phyloP scores from a whole-genome alignment of 2,113 vertebrate species.

The Percina caprodes region DNA sequence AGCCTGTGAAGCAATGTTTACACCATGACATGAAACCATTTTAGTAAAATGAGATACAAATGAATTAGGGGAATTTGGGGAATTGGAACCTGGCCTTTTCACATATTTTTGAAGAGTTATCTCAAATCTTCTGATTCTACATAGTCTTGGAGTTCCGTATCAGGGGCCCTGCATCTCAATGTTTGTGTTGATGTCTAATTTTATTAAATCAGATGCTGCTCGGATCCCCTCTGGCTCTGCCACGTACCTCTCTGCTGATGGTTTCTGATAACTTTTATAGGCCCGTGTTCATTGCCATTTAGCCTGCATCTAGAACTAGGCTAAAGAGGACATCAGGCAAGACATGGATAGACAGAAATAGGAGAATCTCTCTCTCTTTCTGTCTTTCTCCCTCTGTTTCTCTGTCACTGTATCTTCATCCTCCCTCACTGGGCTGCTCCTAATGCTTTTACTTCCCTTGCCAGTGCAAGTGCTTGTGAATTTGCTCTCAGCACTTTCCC shows the following conservation, averaged over 20 bases:
- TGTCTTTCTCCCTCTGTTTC: conserved; percentile 9
- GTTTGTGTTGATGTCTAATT: conserved; percentile 50
- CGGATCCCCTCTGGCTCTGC: conserved; percentile 32
- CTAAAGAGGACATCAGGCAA: conserved; percentile 53
- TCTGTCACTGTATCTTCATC: conserved; percentile 49
- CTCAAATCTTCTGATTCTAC: conserved; percentile 6
- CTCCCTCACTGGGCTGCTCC: conserved; percentile 62
- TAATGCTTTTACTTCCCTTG: conserved; percentile 81
- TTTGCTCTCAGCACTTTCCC: conserved; percentile 85
- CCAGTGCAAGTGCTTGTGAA: conserved; percentile 80
- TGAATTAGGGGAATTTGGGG: neutral
- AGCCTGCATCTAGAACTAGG: conserved; percentile 64
- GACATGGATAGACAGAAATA: conserved; percentile 60
- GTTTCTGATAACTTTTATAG: conserved; percentile 53
- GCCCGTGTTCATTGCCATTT: conserved; percentile 40
- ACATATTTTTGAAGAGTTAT: neutral
- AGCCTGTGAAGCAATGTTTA: neutral
- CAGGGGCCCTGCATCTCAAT: conserved; percentile 4
- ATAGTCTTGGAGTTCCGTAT: conserved; percentile 26
- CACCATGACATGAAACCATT: neutral
- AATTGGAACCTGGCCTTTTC: neutral
- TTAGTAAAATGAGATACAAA: neutral
- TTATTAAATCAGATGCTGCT: conserved; percentile 33
- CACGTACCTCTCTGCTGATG: conserved; percentile 45
- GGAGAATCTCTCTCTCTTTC: conserved; percentile 55